A percentile compares a stretch with the other conserved stretches of the same genome.
These are phyloP conservation scores for Clitarchus hookeri DNA, from an alignment of 2,888 invertebrate genomes.

Conservation along the genomic window DNA sequence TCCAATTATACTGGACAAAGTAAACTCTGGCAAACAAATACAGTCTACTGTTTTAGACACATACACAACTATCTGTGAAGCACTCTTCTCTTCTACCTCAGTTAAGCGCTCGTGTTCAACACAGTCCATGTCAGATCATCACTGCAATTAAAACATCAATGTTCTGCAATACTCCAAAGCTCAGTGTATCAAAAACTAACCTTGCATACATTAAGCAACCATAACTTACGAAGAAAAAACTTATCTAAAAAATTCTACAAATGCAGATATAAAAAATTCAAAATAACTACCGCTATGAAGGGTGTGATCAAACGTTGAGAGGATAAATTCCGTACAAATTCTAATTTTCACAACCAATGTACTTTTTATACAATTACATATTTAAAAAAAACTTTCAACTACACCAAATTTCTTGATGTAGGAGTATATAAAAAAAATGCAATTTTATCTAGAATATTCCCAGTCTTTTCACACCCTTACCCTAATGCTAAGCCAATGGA, in stretches of 20 bases:
- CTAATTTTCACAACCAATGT: neutral
- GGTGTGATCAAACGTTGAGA: neutral
- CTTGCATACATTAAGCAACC: neutral
- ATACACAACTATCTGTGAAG: no score
- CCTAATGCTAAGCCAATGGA: neutral
- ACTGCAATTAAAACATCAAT: no score
- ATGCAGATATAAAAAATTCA: neutral
- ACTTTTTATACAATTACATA: neutral
- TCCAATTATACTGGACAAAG: no score
- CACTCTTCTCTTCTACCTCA: no score
- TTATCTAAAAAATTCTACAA: neutral
- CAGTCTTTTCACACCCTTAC: neutral
- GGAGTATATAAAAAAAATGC: neutral
- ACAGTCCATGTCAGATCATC: no score
- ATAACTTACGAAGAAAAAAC: neutral
- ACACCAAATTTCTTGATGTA: neutral
- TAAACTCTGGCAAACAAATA: no score
- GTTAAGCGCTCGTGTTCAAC: no score
- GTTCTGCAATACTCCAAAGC: no score
- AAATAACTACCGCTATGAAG: neutral
- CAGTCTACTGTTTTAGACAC: no score
- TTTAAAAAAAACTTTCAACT: no score
- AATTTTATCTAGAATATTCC: neutral
- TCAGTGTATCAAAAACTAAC: neutral
- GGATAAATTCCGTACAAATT: neutral